A percentile compares a stretch with the other conserved stretches of the same genome.
These are phyloP conservation scores for Botia almorhae DNA, from an alignment of 2,797 vertebrate species.

Conservation along the genomic window DNA sequence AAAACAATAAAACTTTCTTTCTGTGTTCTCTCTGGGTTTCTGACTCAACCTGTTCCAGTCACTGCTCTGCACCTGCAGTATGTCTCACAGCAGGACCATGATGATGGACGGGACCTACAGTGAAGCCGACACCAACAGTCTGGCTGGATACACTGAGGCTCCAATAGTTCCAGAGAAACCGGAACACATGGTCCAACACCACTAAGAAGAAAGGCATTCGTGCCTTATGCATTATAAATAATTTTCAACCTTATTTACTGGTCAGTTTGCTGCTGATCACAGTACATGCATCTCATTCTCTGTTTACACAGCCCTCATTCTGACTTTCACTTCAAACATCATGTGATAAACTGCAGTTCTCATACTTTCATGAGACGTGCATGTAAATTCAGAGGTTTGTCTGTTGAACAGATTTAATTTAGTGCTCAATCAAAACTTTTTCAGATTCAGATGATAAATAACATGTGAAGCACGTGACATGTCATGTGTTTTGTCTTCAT, in stretches of 20 bases:
- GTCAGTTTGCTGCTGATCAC: conserved; percentile 89
- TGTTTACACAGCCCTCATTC: background rate
- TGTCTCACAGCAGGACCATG: conserved; percentile 88
- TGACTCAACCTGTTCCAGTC: conserved; percentile 62
- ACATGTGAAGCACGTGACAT: conserved; percentile 17
- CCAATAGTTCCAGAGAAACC: conserved; percentile 84
- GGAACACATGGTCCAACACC: conserved; percentile 84
- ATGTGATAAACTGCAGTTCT: conserved; percentile 13
- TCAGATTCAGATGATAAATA: conserved; percentile 17
- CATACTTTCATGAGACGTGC: too few species aligned
- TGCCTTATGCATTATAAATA: conserved; percentile 87
- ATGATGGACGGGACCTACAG: conserved; percentile 91
- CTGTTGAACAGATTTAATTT: background rate
- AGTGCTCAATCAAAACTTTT: background rate
- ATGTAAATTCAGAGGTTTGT: too few species aligned
- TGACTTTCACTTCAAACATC: conserved; percentile 22
- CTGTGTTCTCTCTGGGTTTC: background rate
- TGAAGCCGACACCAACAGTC: conserved; percentile 91
- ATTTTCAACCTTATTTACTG: conserved; percentile 98
- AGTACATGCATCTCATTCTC: background rate
- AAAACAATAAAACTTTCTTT: too few species aligned
- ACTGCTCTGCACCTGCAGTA: conserved; percentile 86
- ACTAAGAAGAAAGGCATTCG: conserved; percentile 85
- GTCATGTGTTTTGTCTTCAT: conserved; percentile 27
- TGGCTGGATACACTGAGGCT: conserved; percentile 88